A percentile compares a stretch with the other conserved stretches of the same genome.
These are phyloP conservation scores for Steinernema carpocapsae DNA, from an alignment of 2,888 invertebrate genomes.

Conservation along the genomic window DNA sequence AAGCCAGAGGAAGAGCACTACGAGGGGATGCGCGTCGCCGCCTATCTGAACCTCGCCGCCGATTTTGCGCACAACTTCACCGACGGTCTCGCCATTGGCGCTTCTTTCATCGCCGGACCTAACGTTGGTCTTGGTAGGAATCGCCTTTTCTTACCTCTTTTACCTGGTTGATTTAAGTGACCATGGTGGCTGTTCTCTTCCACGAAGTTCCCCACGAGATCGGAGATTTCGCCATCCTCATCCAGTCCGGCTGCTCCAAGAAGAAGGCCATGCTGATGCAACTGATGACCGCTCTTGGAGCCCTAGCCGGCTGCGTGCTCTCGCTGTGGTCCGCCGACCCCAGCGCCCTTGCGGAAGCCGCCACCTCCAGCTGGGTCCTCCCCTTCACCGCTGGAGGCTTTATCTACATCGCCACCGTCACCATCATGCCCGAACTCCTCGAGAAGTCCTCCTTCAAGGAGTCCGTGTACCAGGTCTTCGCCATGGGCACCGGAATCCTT, in stretches of 20 bases:
- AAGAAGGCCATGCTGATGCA: constrained; percentile 94
- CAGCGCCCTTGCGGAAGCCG: constrained; percentile 66
- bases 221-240: constrained; percentile 96
- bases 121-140: constrained; percentile 60
- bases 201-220: constrained; percentile 99
- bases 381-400: constrained; percentile 84
- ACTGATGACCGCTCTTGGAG: constrained; percentile 90
- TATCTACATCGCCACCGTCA: constrained; percentile 98
- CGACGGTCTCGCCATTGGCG: constrained; percentile 97
- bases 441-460: constrained; percentile 75
- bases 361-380: constrained; percentile 85
- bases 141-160: not conserved
- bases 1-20: constrained; percentile 21
- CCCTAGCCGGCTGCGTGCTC: constrained; percentile 78
- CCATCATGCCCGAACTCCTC: constrained; percentile 94
- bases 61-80: constrained; percentile 99
- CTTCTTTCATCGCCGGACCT: constrained; percentile 75
- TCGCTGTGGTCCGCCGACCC: constrained; percentile 64
- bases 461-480: constrained; percentile 61
- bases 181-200: constrained; percentile 91
- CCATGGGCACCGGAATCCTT: constrained; percentile 62
- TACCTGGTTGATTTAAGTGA: constrained; percentile 74
- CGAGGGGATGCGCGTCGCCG: constrained; percentile 77
- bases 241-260: constrained; percentile 92
- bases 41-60: constrained; percentile 94